phyloP scores from a whole-genome alignment of 1,140 invertebrate genomes.

The Drosophila bocqueti region DNA sequence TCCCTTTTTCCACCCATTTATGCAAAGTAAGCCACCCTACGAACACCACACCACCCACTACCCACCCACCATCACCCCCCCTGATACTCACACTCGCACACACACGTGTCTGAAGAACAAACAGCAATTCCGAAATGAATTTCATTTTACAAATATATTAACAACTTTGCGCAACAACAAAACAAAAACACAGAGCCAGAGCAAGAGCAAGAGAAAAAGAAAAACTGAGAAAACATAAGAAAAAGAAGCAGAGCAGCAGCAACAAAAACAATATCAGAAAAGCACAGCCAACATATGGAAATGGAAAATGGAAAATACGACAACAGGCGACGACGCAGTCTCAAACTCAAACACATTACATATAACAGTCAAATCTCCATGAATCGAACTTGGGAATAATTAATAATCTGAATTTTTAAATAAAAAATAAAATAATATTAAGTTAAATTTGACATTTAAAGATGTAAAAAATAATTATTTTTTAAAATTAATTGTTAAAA shows the following conservation, averaged over 20 bases:
- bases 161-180: slow-evolving; percentile 76
- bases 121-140: slow-evolving; percentile 83
- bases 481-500: no score
- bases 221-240: slow-evolving; percentile 20
- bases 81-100: background rate
- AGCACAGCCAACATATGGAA: slow-evolving; percentile 80
- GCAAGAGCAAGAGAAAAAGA: slow-evolving; percentile 4
- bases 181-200: slow-evolving; percentile 22
- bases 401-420: no score
- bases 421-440: no score
- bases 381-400: background rate
- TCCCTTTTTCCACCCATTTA: slow-evolving; percentile 17
- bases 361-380: background rate
- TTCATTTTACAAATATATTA: slow-evolving; percentile 85
- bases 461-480: no score
- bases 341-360: slow-evolving; percentile 41
- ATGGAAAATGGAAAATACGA: slow-evolving; percentile 75
- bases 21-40: slow-evolving; percentile 24
- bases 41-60: background rate
- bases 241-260: slow-evolving; percentile 34
- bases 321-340: slow-evolving; percentile 57
- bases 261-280: slow-evolving; percentile 52
- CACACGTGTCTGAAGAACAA: slow-evolving; percentile 53
- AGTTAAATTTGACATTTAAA: background rate
- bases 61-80: background rate